Evolutionary conservation across 2,888 invertebrate genomes (phyloP), one percentile per base, ranked within the genome.

Genomic region (Palloptera scutellata): DNA sequence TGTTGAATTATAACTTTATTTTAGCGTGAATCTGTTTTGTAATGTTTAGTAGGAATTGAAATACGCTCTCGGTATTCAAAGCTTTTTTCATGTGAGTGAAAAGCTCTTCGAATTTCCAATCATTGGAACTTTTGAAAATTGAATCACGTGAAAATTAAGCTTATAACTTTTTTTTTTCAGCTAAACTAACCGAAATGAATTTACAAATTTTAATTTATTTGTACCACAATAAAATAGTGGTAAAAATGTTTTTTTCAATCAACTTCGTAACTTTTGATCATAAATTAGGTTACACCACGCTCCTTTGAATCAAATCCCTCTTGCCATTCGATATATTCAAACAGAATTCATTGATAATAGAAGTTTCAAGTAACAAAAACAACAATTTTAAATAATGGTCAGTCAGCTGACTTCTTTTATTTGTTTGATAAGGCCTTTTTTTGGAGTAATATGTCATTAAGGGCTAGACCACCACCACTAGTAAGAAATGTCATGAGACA

Each of bases 401-500:
- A n/a, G 54, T 19, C 17, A 54, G 17, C 20, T 54, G 19, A 54
- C 20, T 54, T 54, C 54, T 4, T 3, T 12, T 54, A 54, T 54
- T 48, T 13, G 48, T 30, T 30, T 30, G 30, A 30, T 30, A 30
- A 30, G 30, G 6, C 2, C 2, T 4, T 30, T 30, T 30, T 30
- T 30, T 30, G 30, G 30, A 48, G 48, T 48, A 48, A n/a, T n/a
- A 48, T 48, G 13, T 48, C 5, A 5, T 48, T 48, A 15, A 48
- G n/a, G 10, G 5, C 10, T n/a, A 53, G 19, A 62, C 62, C 52
- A 62, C 40, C 19, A 61, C 52, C 43, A n/a, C 43, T 53, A 53
- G 43, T 54, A 52, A 20, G 17, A 41, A 43, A 20, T 62, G 62
- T 41, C 53, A 62, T 53, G 53, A 41, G 54, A 62, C 41, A 54